Base-by-base conservation (phyloP, 2,888 invertebrate species). In the Capitulum mitella region DNA sequence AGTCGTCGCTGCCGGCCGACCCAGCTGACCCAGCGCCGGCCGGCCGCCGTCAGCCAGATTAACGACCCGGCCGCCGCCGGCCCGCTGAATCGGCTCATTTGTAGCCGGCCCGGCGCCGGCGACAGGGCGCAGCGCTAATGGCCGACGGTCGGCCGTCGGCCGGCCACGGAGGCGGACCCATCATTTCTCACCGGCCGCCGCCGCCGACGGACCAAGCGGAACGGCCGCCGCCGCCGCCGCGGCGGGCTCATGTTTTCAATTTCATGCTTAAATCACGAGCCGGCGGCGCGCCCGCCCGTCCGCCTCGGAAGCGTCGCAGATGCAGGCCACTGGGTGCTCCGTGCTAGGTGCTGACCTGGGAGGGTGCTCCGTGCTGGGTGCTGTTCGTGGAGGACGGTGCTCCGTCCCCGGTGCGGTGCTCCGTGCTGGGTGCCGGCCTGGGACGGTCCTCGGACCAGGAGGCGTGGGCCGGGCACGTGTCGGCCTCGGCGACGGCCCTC, bases 181-280 rank as follows among this genome's bases (percentile, higher is more conserved):
- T 58, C 58, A 58, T 58, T 58, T 58, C n/a, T 58, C 58, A 14
- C 3, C 51, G 19, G 51, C 51, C 12, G 51, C 51, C 51, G 26
- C 70, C 34, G 34, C 64, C 34, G 64, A n/a, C n/a, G n/a, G n/a
- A n/a, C n/a, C n/a, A n/a, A n/a, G 58, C 26, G 26, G 8, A 16
- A 29, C 58, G n/a, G 40, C 26, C 34, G 37, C 1, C 40, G 70
- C 26, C 64, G 29, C 64, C 64, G 34, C 34, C 32, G 10, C 10
- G 34, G 34, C 64, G 64, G 34, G 32, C 34, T 64, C 64, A 64
- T 64, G 64, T 34, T 64, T 70, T 40, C 70, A 40, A 70, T 37
- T 70, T 70, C 26, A 40, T 26, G 70, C 70, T 40, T 26, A 40
- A 40, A 70, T 70, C 70, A 40, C 26, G 40, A n/a, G n/a, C n/a